These are phyloP conservation scores for Tromatobia lineatoria DNA, from an alignment of 2,888 invertebrate species.

Conservation along the genomic window DNA sequence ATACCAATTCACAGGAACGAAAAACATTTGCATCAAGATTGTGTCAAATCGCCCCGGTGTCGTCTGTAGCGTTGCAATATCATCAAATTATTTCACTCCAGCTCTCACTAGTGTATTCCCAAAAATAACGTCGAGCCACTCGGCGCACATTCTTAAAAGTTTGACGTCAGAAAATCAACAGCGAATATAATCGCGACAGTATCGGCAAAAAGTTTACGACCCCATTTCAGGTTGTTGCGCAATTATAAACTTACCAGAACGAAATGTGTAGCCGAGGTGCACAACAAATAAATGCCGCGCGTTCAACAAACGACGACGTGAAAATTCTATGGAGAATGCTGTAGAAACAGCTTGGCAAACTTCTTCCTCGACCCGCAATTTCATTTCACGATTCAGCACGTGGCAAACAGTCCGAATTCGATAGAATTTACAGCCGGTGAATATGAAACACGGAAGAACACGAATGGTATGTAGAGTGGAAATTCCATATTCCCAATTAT, in stretches of 20 bases:
- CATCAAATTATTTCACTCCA: slow-evolving; percentile 5
- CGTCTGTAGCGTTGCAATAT: neutral
- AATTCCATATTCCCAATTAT: slow-evolving; percentile 51
- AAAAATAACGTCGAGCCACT: neutral
- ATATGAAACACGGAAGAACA: slow-evolving; percentile 19
- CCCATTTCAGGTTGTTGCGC: slow-evolving; percentile 36
- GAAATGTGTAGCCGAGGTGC: slow-evolving; percentile 7
- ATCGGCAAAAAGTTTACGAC: slow-evolving; percentile 46
- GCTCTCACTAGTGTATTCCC: neutral
- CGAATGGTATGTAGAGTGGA: neutral
- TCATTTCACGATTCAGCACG: slow-evolving; percentile 32
- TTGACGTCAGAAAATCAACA: slow-evolving; percentile 30
- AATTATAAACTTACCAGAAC: slow-evolving; percentile 38
- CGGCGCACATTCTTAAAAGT: slow-evolving; percentile 24
- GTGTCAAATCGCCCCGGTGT: neutral
- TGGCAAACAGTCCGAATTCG: slow-evolving; percentile 11
- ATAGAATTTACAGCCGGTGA: slow-evolving; percentile 25
- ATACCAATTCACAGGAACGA: neutral
- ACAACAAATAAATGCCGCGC: neutral
- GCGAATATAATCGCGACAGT: slow-evolving; percentile 33
- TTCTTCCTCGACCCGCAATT: slow-evolving; percentile 1
- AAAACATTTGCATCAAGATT: neutral
- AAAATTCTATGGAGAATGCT: slow-evolving; percentile 4
- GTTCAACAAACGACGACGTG: neutral
- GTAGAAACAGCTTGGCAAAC: slow-evolving; percentile 15